Base-by-base conservation (phyloP, 2,888 invertebrate genomes). In the Hyposoter didymator region DNA sequence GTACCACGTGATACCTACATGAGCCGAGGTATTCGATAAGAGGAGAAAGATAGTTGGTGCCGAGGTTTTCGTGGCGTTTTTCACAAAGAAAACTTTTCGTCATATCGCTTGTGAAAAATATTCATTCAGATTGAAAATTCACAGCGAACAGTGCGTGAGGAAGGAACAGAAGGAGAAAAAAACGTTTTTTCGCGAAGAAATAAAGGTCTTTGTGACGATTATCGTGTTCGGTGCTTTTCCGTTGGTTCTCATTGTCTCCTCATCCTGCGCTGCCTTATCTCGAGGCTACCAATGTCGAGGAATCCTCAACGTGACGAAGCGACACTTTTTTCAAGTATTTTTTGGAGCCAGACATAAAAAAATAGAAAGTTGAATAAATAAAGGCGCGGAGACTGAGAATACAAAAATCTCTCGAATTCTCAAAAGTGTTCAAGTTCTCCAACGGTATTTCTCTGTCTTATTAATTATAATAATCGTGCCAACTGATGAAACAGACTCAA, bases 1-100 rank as follows among this genome's bases (percentile, higher is more conserved):
- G 59, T 67, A 84, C 74, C 55, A 78, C 69, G 52, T 72, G 72
- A 76, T 43, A 67, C 32, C 35, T 43, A 52, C 19, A 64, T 45
- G 22, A 47, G 35, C 47, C 28, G 67, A 64, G 78, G 45, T 70
- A 49, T 47, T 66, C 66, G 66, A 76, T 66, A 76, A 76, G 49
- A 35, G 66, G 7, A 66, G 32, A 59, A 39, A 78, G 10, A 72
- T 73, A 80, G 52, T 66, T 47, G 49, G 32, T 10, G 62, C 69
- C 43, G 69, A 59, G 69, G 55, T 19, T 69, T 69, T 59, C 49
- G 64, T 72, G 64, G 72, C 49, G 47, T 28, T 80, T 73, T 62
- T 73, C 39, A 64, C 28, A 1, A 59, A n/a, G 17, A 39, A 66
- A 35, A 66, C 47, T 28, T 7, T 64, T 49, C 52, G 19, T 32